Percentiles rank a stretch among this genome's conserved stretches.
These are phyloP conservation scores for Phasianus colchicus DNA, from an alignment of 2,113 vertebrate species.

Conservation along the genomic window DNA sequence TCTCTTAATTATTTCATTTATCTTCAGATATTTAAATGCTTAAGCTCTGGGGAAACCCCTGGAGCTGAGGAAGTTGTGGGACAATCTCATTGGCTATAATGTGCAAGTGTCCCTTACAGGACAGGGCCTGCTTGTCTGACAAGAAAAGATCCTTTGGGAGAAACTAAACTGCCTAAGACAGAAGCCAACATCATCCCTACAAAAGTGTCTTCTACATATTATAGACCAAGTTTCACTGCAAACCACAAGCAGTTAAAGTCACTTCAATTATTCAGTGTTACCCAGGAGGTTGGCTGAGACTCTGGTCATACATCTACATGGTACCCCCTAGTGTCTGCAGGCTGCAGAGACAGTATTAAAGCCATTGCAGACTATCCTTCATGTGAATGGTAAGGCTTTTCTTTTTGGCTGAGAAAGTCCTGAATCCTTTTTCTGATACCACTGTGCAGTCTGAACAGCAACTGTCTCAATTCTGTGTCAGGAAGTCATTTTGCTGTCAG, in stretches of 20 bases:
- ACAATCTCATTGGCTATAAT: not conserved
- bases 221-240: not conserved
- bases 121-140: not conserved
- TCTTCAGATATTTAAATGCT: not conserved
- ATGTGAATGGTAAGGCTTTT: not conserved
- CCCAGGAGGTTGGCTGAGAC: not conserved
- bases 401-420: not conserved
- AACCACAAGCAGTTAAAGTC: not conserved
- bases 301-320: not conserved
- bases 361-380: not conserved
- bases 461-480: not conserved
- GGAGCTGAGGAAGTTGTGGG: not conserved
- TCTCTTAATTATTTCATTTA: not conserved
- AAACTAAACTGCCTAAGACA: not conserved
- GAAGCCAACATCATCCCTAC: not conserved
- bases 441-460: not conserved
- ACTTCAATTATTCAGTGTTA: not conserved
- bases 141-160: not conserved
- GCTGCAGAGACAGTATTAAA: not conserved
- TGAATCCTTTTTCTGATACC: not conserved
- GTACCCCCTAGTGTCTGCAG: not conserved
- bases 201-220: not conserved
- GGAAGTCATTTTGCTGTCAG: not conserved
- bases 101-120: not conserved
- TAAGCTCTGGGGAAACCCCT: not conserved